Base-by-base conservation (phyloP, 1,140 invertebrate genomes). In the Drosophila nasuta region DNA sequence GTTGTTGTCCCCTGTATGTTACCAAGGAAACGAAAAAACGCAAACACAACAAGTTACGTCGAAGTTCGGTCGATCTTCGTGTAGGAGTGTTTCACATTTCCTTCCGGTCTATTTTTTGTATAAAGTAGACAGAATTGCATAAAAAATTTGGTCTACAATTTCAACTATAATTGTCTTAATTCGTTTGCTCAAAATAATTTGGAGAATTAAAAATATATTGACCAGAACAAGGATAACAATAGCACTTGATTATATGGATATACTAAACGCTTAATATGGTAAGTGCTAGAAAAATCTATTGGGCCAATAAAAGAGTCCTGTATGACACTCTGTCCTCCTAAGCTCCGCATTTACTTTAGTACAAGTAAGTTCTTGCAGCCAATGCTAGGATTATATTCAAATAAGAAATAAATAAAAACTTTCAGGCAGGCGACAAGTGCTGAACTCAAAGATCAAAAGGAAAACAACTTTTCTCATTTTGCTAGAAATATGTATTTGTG, bases 31-130 rank as follows among this genome's bases (percentile, higher is more conserved):
- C 85, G 67, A 75, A 75, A 25, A 81, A 88, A 80, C 75, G 49
- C 80, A 82, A 88, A 77, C 77, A 79, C 75, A 88, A 88, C 83
- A 82, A 86, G 79, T 82, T 82, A 82, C 79, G 79, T 82, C 62
- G 62, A 10, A 49, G 58, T 56, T 68, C 75, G 71, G 51, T 82
- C 76, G 67, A 76, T 76, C 60, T 43, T 56, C n/a, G 33, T n/a
- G 17, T 56, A 17, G 54, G 38, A 56, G 46, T 73, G 48, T 38
- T 28, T 43, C 65, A 78, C 60, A 88, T 72, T 82, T 88, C 85
- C 85, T 89, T 89, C 86, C 85, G 86, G 86, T 86, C 81, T 69
- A 64, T 73, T 81, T 90, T 79, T 54, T 75, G 63, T 41, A 38
- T 38, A 74, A 54, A 49, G 62, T 74, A 69, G 64, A 46, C 45